These are phyloP conservation scores for Calameuta pallipes DNA, from an alignment of 2,888 invertebrate species.

Conservation along the genomic window DNA sequence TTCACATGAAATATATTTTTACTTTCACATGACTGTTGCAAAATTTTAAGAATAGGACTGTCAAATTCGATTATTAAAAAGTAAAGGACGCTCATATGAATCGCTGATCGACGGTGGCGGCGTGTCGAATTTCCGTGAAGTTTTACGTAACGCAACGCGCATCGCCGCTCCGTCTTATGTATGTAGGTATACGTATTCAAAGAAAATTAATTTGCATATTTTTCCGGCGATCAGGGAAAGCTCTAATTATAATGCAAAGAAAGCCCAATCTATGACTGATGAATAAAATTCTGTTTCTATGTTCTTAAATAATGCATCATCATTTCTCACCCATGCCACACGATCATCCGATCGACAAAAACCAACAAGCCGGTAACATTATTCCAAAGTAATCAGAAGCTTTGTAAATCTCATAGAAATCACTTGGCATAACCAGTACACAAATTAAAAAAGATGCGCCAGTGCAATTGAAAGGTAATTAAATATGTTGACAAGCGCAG, in stretches of 20 bases:
- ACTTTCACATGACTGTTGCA: background rate
- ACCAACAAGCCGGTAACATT: background rate
- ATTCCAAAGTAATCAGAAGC: background rate
- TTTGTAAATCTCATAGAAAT: background rate
- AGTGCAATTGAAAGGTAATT: background rate
- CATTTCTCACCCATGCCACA: background rate
- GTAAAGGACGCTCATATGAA: background rate
- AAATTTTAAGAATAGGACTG: background rate
- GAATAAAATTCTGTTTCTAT: constrained; percentile 44
- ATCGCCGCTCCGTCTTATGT: background rate
- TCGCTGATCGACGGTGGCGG: background rate
- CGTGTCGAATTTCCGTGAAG: background rate
- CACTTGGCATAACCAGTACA: background rate
- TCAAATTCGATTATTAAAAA: background rate
- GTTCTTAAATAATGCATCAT: constrained; percentile 29
- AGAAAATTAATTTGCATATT: constrained; percentile 8
- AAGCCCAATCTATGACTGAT: constrained; percentile 36
- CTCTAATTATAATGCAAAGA: constrained; percentile 29
- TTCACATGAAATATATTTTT: background rate
- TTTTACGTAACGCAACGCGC: background rate
- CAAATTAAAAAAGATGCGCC: background rate
- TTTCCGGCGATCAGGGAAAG: constrained; percentile 23
- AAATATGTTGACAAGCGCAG: background rate
- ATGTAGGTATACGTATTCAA: background rate
- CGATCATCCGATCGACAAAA: background rate